Evolutionary conservation across 2,888 invertebrate species (phyloP), one percentile per base, ranked within the genome.

Genomic region (Mimas tiliae): DNA sequence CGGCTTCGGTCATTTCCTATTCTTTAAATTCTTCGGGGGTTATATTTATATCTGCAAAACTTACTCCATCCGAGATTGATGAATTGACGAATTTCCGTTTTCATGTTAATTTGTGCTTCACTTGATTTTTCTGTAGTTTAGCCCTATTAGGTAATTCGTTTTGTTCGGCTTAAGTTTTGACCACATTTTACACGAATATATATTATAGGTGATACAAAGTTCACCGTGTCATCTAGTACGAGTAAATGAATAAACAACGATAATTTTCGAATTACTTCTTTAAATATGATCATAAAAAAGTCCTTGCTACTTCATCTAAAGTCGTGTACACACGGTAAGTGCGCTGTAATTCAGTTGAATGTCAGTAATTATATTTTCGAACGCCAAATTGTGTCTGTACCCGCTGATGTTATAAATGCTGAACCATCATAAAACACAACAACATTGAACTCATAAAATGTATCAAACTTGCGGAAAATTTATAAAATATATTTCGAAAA

Each of bases 231-330:
- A 42, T 42, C 42, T 42, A 9, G 42, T 42, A n/a, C n/a, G n/a
- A n/a, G n/a, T n/a, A n/a, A n/a, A n/a, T n/a, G n/a, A 58, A 58
- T 19, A 42, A 58, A 19, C 6, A 42, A 1, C 7, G 19, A 1
- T 58, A 58, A 42, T 42, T 11, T 38, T 58, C 11, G 27, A 52
- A 33, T 14, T 3, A 33, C 27, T 58, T 21, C 12, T 58, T 58
- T 58, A 58, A 58, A 58, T 58, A 12, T 42, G 1, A 58, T 58
- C 42, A 9, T 11, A 42, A 58, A 53, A 58, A 58, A 58, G 58
- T 58, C 58, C 58, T 42, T 42, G 58, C 19, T 42, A 42, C 42
- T 1, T 38, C 12, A 19, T 12, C 4, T 58, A 16, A 58, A 38
- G 58, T 21, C 42, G 12, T 19, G 11, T 58, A 11, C 38, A 58